Evolutionary conservation across 35 echinoderm and acorn worm species (phyloP).

Genomic region (Anneissia japonica): DNA sequence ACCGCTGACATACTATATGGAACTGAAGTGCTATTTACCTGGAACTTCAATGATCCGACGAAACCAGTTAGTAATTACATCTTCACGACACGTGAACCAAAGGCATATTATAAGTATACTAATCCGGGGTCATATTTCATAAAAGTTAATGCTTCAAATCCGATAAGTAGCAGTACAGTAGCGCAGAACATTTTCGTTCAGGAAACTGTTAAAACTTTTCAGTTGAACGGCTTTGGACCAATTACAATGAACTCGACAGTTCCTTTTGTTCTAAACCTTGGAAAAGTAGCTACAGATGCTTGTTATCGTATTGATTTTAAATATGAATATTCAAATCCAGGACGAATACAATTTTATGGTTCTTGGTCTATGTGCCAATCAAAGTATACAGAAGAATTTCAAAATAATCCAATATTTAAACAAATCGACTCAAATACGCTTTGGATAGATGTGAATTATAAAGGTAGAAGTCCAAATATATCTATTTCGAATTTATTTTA

Average conservation of each 20-base stretch:
- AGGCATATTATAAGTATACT: not conserved
- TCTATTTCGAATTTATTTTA: not conserved
- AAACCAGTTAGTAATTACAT: not conserved
- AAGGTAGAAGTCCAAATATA: not conserved
- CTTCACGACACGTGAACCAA: not conserved
- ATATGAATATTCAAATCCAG: not conserved
- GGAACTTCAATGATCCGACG: not conserved
- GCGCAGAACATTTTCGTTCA: not conserved
- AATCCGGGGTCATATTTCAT: not conserved
- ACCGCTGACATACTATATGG: not conserved
- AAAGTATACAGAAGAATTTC: not conserved
- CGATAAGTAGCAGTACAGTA: not conserved
- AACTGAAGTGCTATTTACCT: not conserved
- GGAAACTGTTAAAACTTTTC: not conserved
- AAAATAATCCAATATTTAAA: not conserved
- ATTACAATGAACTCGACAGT: not conserved
- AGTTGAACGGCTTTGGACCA: not conserved
- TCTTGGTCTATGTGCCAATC: not conserved
- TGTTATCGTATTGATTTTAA: constrained; percentile 45
- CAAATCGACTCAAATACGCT: not conserved
- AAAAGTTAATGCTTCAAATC: not conserved
- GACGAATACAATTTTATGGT: constrained; percentile 3
- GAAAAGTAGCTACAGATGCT: constrained; percentile 26
- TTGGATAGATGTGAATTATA: not conserved
- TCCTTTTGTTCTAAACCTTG: not conserved